A percentile compares a stretch with the other conserved stretches of the same genome.
phyloP scores from a whole-genome alignment of 1,140 invertebrate species.

The Hypothenemus hampei region DNA sequence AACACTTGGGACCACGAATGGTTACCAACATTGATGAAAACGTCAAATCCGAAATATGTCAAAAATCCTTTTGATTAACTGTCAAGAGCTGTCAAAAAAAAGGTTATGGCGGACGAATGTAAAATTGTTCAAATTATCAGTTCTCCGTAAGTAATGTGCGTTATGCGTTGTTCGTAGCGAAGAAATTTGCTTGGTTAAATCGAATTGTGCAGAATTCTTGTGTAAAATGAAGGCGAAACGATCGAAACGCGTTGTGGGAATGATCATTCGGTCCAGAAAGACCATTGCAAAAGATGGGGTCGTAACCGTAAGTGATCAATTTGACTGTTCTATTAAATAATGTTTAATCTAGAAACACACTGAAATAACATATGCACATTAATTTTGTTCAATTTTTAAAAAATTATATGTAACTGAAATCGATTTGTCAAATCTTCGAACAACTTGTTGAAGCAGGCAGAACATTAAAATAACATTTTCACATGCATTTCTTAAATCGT shows the following conservation, averaged over 20 bases:
- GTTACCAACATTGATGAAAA: too few relatives aligned
- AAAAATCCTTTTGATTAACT: too few relatives aligned
- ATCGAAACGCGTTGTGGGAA: conserved; percentile 49
- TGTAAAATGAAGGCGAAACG: conserved; percentile 42
- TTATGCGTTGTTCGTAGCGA: too few relatives aligned
- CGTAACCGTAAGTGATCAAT: conserved; percentile 56
- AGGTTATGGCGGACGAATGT: too few relatives aligned
- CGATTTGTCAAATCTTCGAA: not conserved
- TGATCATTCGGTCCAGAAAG: conserved; percentile 68
- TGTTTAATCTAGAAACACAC: not conserved
- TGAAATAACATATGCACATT: not conserved
- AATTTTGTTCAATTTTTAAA: not conserved
- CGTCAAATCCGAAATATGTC: too few relatives aligned
- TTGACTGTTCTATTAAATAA: not conserved
- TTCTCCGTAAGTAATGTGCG: too few relatives aligned
- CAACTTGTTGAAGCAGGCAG: not conserved
- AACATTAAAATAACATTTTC: not conserved
- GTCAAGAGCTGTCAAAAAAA: too few relatives aligned
- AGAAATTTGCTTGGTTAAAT: too few relatives aligned
- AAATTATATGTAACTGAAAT: not conserved
- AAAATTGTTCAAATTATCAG: too few relatives aligned
- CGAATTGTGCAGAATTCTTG: too few relatives aligned
- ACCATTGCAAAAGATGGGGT: conserved; percentile 68
- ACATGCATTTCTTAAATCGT: not conserved
- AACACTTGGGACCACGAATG: too few relatives aligned